Evolutionary conservation across 2,888 invertebrate genomes (phyloP).

Genomic region (Phragmatobia fuliginosa): DNA sequence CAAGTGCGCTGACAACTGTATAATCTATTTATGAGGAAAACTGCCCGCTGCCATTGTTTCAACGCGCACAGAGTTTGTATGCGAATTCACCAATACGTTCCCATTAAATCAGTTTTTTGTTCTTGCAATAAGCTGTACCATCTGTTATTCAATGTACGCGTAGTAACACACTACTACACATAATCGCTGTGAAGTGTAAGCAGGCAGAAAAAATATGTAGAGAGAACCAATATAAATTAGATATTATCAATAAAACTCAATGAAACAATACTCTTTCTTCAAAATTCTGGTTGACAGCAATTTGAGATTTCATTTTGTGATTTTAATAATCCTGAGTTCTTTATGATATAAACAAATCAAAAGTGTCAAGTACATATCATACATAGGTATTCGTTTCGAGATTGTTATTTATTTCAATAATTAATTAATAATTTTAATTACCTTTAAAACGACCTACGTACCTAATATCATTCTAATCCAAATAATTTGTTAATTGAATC

Average conservation of each 20-base stretch:
- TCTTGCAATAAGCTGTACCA: neutral
- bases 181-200: neutral
- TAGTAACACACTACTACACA: neutral
- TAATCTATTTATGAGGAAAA: constrained; percentile 85
- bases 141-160: neutral
- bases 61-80: constrained; percentile 19
- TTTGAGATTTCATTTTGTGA: too few relatives aligned
- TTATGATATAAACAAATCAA: too few relatives aligned
- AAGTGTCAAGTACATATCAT: neutral
- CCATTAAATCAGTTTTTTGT: constrained; percentile 6
- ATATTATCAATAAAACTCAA: too few relatives aligned
- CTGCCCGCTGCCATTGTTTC: constrained; percentile 59
- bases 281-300: too few relatives aligned
- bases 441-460: neutral
- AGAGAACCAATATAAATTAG: too few relatives aligned
- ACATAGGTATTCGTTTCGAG: too few relatives aligned
- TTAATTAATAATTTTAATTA: too few relatives aligned
- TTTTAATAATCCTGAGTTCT: too few relatives aligned
- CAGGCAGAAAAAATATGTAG: too few relatives aligned
- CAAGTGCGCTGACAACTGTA: constrained; percentile 81
- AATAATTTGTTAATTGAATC: neutral
- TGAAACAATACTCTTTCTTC: neutral
- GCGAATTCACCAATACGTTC: constrained; percentile 10
- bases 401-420: too few relatives aligned
- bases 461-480: neutral